Evolutionary conservation across 2,888 invertebrate species (phyloP), one percentile per base, ranked within the genome.

Genomic region (Pammene fasciana): DNA sequence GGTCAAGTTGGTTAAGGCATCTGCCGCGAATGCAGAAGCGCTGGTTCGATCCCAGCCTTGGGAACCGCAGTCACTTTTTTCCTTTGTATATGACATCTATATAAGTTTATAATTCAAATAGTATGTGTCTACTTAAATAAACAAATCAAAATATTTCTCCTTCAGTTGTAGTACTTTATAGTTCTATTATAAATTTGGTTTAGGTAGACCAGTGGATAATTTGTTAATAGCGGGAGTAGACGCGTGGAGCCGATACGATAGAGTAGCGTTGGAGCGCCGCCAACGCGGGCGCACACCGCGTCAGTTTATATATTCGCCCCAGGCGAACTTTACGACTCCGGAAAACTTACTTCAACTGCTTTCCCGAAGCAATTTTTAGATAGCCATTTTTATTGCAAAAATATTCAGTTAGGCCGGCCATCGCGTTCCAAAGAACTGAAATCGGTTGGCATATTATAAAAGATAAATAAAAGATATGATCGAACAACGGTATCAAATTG

Each of bases 311-410:
- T 75, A 83, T 85, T 82, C 79, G 77, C 76, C 77, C 75, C 76
- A 76, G 81, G 78, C 78, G 79, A 81, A 82, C 78, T 89, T 90
- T 89, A 89, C 81, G 86, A 87, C 81, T 84, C 78, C 75, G 76
- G 86, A 82, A 83, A 88, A 87, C 82, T 87, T 84, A 83, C 81
- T 82, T 78, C 79, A 82, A 85, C 82, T 81, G 79, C 79, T 84
- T 76, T 80, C 79, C 75, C 72, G 79, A 80, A 82, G 80, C 79
- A 79, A 84, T 84, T 85, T 82, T 82, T 78, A 82, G 78, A 82
- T 81, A 78, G 75, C 77, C 73, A 71, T 78, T 85, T 85, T 86
- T 86, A 85, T 83, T 76, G 76, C 76, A 67, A 71, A 72, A 78
- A 79, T 82, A 82, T 83, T 83, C 75, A 80, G 78, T 82, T 81